phyloP scores from a whole-genome alignment of 2,797 vertebrate species.

The Heliangelus exortis region DNA sequence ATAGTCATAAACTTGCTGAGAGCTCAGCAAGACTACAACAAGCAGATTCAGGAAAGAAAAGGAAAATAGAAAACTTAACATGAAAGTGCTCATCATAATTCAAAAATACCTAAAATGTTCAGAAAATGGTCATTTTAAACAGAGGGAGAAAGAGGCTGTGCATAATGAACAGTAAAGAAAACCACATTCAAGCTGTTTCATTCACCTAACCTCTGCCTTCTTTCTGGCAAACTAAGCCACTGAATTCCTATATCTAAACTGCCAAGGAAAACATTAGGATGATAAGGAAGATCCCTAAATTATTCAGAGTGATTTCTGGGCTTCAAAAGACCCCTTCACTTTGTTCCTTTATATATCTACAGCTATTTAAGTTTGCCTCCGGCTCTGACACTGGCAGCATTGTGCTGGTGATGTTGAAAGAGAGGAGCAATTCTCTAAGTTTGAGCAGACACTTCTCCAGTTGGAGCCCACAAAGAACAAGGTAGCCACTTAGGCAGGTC shows the following conservation, averaged over 20 bases:
- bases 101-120: not conserved
- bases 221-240: not conserved
- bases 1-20: not conserved
- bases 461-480: not conserved
- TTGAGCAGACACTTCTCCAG: not conserved
- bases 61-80: no score
- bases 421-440: not conserved
- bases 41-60: not conserved
- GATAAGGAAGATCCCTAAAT: conserved; percentile 59
- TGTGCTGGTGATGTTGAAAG: conserved; percentile 53
- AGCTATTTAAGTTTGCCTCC: conserved; percentile 45
- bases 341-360: conserved; percentile 65
- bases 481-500: not conserved
- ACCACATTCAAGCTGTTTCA: not conserved
- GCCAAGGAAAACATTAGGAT: conserved; percentile 25
- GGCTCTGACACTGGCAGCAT: conserved; percentile 50
- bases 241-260: conserved; percentile 41
- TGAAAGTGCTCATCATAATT: not conserved
- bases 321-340: conserved; percentile 68
- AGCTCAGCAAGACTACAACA: not conserved
- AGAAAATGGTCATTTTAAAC: conserved; percentile 1
- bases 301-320: conserved; percentile 63
- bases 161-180: not conserved
- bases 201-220: not conserved
- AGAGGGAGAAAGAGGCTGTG: not conserved